Evolutionary conservation across 2,888 invertebrate genomes (phyloP).

Genomic region (Tortricodes alternella): DNA sequence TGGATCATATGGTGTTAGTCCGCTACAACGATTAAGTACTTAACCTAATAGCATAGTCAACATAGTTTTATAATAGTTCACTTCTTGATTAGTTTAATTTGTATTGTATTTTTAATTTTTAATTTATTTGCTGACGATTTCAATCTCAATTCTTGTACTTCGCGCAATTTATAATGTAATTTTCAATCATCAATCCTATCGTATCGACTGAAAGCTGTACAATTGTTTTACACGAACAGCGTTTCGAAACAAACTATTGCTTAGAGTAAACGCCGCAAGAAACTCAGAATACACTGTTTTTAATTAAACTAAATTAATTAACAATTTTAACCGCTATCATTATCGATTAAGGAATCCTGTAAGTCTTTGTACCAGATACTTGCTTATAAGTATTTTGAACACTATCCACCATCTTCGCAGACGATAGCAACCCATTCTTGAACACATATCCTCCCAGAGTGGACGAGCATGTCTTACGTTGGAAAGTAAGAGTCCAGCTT

Average conservation of each 20-base stretch:
- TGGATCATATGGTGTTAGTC: no score
- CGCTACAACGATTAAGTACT: no score
- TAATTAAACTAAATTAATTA: no score
- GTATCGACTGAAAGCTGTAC: no score
- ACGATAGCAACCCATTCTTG: neutral
- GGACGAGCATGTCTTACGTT: neutral
- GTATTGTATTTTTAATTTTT: no score
- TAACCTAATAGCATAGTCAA: no score
- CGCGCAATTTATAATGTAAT: no score
- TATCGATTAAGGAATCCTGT: neutral
- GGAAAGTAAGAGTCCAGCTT: neutral
- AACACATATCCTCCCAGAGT: neutral
- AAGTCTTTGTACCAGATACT: conserved; percentile 2
- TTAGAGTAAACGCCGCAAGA: neutral
- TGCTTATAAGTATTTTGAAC: neutral
- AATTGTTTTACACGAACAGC: neutral
- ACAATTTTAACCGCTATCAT: neutral
- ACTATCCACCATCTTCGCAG: neutral
- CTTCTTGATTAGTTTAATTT: no score
- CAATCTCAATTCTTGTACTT: no score
- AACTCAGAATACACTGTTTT: neutral
- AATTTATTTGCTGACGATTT: no score
- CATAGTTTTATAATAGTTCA: no score
- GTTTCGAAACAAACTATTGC: neutral
- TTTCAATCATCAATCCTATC: no score